Conservation (phyloP, 2,888 invertebrate species). For the Ernsta delagoae region DNA sequence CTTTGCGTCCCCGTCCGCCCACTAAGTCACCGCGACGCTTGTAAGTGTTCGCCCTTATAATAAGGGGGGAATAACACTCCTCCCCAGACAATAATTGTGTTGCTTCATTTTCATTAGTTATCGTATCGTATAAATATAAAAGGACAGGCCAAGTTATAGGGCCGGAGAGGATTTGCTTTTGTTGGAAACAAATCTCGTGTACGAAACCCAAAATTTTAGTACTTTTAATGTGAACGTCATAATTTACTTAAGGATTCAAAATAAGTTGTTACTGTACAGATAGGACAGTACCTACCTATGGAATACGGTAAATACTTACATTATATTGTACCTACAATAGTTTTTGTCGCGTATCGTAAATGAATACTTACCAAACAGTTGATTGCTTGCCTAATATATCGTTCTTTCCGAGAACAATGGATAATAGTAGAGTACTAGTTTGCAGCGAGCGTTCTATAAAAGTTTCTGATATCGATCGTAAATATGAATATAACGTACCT, state of each 20-base stretch:
- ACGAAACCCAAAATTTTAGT: not conserved
- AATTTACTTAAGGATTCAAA: not conserved
- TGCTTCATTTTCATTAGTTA: constrained; percentile 59
- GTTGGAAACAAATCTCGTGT: constrained; percentile 6
- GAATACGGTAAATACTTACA: no score
- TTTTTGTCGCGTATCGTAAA: no score
- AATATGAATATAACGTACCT: not conserved
- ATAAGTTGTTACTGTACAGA: not conserved
- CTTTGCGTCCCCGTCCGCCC: constrained; percentile 50
- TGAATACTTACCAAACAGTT: no score
- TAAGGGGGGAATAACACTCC: constrained; percentile 50
- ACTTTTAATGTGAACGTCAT: not conserved
- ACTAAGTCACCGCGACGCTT: constrained; percentile 53
- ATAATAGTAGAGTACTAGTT: no score
- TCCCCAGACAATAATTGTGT: constrained; percentile 55
- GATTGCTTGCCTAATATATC: not conserved
- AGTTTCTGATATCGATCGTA: not conserved
- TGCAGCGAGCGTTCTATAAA: not conserved
- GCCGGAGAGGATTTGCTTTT: constrained; percentile 44
- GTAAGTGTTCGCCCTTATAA: constrained; percentile 52
- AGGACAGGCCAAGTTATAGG: constrained; percentile 42
- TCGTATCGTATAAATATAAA: constrained; percentile 46
- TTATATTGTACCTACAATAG: no score
- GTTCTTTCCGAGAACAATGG: no score
- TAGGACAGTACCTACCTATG: no score